Base-by-base conservation (phyloP, 2,797 vertebrate species). In the Margarornis squamiger region DNA sequence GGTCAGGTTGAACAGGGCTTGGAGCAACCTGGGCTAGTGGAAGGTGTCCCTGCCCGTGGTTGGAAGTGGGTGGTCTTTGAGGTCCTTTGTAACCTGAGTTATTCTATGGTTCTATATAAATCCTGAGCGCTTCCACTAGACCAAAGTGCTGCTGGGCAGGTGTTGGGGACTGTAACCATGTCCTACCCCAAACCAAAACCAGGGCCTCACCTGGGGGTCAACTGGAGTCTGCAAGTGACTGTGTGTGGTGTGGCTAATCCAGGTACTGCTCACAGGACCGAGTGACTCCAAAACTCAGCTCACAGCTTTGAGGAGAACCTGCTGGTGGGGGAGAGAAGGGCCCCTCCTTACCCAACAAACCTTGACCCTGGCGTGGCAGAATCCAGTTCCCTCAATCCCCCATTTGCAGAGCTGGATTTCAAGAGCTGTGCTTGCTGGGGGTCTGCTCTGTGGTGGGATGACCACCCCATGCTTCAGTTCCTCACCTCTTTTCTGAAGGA, bases 21-120 rank as follows among this genome's bases (percentile, higher is more conserved):
- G 2, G 51, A 71, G 51, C 12, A 32, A 3, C 0, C n/a, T 71
- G 51, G 58, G 24, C 1, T 7, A 22, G 18, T 8, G 30, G 21
- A 4, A 58, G 43, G 2, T 34, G 29, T 39, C 43, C 20, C 43
- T 63, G 14, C 4, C 29, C 6, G 7, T 22, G 16, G 1, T 2
- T 63, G 21, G 45, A 46, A 58, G 5, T 4, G 10, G 24, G 8
- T 65, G 38, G 18, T 15, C 4, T 58, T 65, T 9, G 58, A 22
- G 17, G 10, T 39, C 29, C 18, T 13, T 59, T 36, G 38, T 32
- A 72, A 72, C 5, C 9, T 34, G 30, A 77, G 58, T 52, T 52
- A 23, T 77, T 41, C 30, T 41, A 4, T 12, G 8, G 22, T 41
- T 78, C 30, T 59, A 1, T 10, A 12, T 41, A 79, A 83, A 89